Evolutionary conservation across 1,140 invertebrate genomes (phyloP), one percentile per base, ranked within the genome.

Genomic region (Periplaneta americana): DNA sequence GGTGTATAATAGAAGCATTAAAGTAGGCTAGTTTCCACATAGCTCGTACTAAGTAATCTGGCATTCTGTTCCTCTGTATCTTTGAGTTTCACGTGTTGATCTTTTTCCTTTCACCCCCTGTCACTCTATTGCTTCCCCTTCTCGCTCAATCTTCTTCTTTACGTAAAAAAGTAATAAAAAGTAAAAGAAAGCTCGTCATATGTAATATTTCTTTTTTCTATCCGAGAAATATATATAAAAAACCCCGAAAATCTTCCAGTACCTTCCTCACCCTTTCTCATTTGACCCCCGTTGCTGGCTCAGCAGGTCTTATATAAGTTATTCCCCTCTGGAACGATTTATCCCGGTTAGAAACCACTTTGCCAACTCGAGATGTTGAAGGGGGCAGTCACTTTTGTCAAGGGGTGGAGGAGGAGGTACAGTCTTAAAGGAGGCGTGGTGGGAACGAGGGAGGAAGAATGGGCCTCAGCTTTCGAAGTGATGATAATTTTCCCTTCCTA

Each of bases 271-370:
- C 22, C 48, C 48, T n/a, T 66, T 66, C 48, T 8, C 48, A 66
- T 28, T 77, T 77, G 22, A 34, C 75, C 22, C 4, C 35, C 33
- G 75, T 22, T 77, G 75, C 75, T 77, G 75, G 75, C 35, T 77
- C 75, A 77, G 75, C 75, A 77, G 18, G 17, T 77, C 31, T 34
- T 77, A 77, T 77, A 33, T 77, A 77, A 77, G 75, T 77, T 77
- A 77, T 77, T 77, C 75, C 15, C 75, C 32, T 77, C 75, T 33
- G 75, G 75, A 77, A 36, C 75, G 75, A 77, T 77, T 77, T 77
- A 77, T 77, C 75, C 75, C 75, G 75, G 75, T 77, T 77, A 77
- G 75, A 77, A 77, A 77, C 75, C 75, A 77, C 75, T 77, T 77
- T 77, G 75, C 75, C 75, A 77, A 77, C 75, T 77, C 75, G 75